phyloP scores from a whole-genome alignment of 2,113 vertebrate species.

The Pelecanus crispus region DNA sequence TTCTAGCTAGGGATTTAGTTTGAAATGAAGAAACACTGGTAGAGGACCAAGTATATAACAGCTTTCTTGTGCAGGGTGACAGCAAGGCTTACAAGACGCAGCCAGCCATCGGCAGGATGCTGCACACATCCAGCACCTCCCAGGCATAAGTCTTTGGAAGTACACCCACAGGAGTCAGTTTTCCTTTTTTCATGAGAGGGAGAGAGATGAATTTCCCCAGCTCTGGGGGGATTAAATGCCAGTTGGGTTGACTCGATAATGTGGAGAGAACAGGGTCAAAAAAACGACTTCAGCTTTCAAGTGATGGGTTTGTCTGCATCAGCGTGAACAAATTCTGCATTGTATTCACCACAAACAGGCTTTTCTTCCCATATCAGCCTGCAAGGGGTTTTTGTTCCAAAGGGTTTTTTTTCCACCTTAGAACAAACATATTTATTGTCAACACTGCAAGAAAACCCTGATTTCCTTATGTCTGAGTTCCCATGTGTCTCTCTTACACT shows the following conservation, averaged over 20 bases:
- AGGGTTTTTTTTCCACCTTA: background rate
- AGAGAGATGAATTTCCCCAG: background rate
- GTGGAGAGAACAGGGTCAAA: background rate
- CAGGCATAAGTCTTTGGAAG: background rate
- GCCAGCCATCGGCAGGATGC: rapidly evolving
- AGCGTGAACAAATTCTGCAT: background rate
- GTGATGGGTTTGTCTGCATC: background rate
- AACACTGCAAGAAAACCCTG: background rate
- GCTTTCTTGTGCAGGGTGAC: rapidly evolving
- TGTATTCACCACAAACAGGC: constrained; percentile 8
- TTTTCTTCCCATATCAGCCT: constrained; percentile 10
- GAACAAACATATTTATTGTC: constrained; percentile 43
- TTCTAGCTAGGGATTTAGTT: background rate
- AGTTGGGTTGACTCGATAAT: background rate
- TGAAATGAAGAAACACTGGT: background rate
- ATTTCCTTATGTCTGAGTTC: constrained; percentile 32
- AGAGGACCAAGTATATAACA: background rate
- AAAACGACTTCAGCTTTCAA: background rate
- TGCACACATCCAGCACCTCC: background rate
- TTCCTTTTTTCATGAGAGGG: background rate
- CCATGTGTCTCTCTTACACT: constrained; percentile 45
- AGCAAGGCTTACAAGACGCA: background rate
- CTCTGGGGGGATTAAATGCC: background rate
- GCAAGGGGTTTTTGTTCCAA: background rate
- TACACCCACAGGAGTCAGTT: background rate